These are phyloP conservation scores for Halocynthia roretzi DNA, from an alignment of 23 tunicate species.

Conservation along the genomic window DNA sequence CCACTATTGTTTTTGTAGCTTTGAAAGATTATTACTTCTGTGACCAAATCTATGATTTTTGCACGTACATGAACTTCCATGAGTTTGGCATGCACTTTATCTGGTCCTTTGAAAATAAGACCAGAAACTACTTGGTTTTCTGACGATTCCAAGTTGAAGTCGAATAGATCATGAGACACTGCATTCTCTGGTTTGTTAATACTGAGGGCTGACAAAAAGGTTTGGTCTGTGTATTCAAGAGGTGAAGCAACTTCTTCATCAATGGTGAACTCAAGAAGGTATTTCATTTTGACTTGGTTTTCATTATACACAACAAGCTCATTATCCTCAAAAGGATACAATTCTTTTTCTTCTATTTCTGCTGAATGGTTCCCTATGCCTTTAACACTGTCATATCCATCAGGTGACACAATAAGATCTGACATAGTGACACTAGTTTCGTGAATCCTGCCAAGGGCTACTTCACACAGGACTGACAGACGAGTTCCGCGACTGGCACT, in stretches of 20 bases:
- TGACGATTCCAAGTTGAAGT: neutral
- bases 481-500: slow-evolving; percentile 38
- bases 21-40: slow-evolving; percentile 57
- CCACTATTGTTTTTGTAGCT: slow-evolving; percentile 39
- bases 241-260: slow-evolving; percentile 14
- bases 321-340: slow-evolving; percentile 19
- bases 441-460: slow-evolving; percentile 48
- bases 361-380: slow-evolving; percentile 16
- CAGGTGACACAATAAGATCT: slow-evolving; percentile 37
- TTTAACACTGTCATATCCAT: slow-evolving; percentile 56
- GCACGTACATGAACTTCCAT: slow-evolving; percentile 73
- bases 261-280: slow-evolving; percentile 54
- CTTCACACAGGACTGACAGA: slow-evolving; percentile 50
- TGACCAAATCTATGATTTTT: slow-evolving; percentile 59
- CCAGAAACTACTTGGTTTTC: slow-evolving; percentile 28
- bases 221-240: neutral
- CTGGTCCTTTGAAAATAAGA: neutral
- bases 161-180: neutral
- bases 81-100: slow-evolving; percentile 18
- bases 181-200: neutral
- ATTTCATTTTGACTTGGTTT: slow-evolving; percentile 57
- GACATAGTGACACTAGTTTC: slow-evolving; percentile 25
- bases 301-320: slow-evolving; percentile 54
- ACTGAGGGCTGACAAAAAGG: too few relatives aligned
- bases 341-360: neutral